These are phyloP conservation scores for Xyrauchen texanus DNA, from an alignment of 2,113 vertebrate species.

Conservation along the genomic window DNA sequence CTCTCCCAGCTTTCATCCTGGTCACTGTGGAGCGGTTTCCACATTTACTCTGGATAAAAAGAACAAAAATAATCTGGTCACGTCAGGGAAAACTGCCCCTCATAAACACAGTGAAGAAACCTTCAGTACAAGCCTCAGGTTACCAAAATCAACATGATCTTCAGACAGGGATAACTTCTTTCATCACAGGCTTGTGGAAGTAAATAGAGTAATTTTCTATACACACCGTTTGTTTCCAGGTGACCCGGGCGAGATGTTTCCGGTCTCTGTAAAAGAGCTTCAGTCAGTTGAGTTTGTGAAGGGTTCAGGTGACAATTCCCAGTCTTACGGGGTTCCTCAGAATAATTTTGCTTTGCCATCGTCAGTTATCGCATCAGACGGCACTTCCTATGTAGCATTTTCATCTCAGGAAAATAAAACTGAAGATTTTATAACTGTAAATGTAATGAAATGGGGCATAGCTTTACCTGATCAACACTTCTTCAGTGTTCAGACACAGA, in stretches of 20 bases:
- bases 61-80: not conserved
- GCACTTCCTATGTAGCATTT: conserved; percentile 73
- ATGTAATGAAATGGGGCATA: too few relatives aligned
- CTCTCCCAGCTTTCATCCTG: not conserved
- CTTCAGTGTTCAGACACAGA: not conserved
- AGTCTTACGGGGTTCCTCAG: conserved; percentile 56
- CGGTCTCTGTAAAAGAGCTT: not conserved
- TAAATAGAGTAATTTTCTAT: too few relatives aligned
- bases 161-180: conserved; percentile 80
- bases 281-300: not conserved
- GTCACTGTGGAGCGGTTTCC: not conserved
- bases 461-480: not conserved
- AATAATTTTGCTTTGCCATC: conserved; percentile 57
- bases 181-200: conserved; percentile 68
- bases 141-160: conserved; percentile 67
- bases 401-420: conserved; percentile 60
- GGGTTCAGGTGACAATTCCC: not conserved
- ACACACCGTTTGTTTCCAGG: too few relatives aligned
- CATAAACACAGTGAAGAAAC: too few relatives aligned
- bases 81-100: not conserved
- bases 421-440: not conserved
- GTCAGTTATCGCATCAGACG: conserved; percentile 79
- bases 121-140: conserved; percentile 68
- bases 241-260: too few relatives aligned
- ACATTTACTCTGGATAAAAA: not conserved